Evolutionary conservation across 1,140 invertebrate species (phyloP), one percentile per base, ranked within the genome.

Genomic region (Stegodyphus dumicola): DNA sequence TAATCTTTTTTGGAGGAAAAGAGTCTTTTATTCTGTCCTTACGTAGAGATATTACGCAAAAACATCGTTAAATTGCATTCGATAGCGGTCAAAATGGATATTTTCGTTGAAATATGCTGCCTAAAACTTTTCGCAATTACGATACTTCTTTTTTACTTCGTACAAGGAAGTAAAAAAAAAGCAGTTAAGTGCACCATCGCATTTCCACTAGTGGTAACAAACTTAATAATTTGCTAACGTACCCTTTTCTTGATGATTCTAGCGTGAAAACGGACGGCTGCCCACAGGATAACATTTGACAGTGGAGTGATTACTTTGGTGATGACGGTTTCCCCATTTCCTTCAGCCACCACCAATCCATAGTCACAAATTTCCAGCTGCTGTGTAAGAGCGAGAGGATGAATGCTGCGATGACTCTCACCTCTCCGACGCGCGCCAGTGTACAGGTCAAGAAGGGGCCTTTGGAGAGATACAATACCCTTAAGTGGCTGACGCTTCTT

Each of bases 271-370:
- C 86, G 51, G 10, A 88, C 85, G 48, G 88, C 79, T 2, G 88
- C 88, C 87, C 87, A 88, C 7, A 88, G 73, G 2, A 88, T 17
- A 17, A 88, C 86, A 69, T 88, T 88, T 33, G 88, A 88, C 56
- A 88, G 60, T 0, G 88, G 88, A 5, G 88, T 88, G 18, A 88
- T 88, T 15, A 88, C 88, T 74, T 88, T 88, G 18, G 88, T 88
- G 6, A 88, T 78, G 18, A 85, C 86, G 11, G 65, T 67, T 33
- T 77, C 73, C 9, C 49, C 87, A 6, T 53, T 67, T 3, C 67
- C 76, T 73, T 88, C 87, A 18, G 85, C 87, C 13, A 88, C 85
- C 48, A 88, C 87, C 33, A 88, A 52, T 7, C 88, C 88, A 60
- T 88, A 88, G 18, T 85, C 86, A 17, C 77, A 88, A 2, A 88